Percentiles rank a stretch among this genome's conserved stretches.
phyloP scores from a whole-genome alignment of 1,140 invertebrate genomes.

The Mylabris phalerata region DNA sequence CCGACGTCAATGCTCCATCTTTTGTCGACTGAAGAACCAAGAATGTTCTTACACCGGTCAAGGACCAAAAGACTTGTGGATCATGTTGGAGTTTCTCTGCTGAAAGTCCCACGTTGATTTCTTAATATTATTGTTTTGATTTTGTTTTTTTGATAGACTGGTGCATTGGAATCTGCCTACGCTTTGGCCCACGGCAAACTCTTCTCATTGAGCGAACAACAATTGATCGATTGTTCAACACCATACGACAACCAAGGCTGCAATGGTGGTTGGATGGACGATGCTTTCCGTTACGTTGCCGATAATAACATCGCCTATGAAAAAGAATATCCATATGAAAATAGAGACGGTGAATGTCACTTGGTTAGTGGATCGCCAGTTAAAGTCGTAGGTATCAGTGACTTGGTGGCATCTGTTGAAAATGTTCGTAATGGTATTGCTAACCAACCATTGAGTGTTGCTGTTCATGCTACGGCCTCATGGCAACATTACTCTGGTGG shows the following conservation, averaged over 20 bases:
- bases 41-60: too few relatives aligned
- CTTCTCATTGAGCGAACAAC: constrained; percentile 91
- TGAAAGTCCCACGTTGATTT: too few relatives aligned
- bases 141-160: too few relatives aligned
- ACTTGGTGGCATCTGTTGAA: constrained; percentile 50
- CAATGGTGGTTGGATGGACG: constrained; percentile 89
- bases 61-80: too few relatives aligned
- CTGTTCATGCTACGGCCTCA: constrained; percentile 83
- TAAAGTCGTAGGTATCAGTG: constrained; percentile 46
- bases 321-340: constrained; percentile 78
- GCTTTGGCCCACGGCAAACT: constrained; percentile 44
- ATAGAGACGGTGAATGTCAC: constrained; percentile 57
- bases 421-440: constrained; percentile 63
- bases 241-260: constrained; percentile 91
- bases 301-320: constrained; percentile 88
- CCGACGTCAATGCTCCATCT: too few relatives aligned
- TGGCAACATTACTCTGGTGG: constrained; percentile 56
- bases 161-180: too few relatives aligned
- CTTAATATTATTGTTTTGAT: too few relatives aligned
- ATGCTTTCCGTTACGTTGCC: constrained; percentile 84
- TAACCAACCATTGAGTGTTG: constrained; percentile 61
- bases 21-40: too few relatives aligned
- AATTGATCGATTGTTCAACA: constrained; percentile 88
- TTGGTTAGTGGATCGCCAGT: constrained; percentile 54
- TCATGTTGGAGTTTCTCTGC: too few relatives aligned